Conservation (phyloP, 2,888 invertebrate species). For the Tuta absoluta region DNA sequence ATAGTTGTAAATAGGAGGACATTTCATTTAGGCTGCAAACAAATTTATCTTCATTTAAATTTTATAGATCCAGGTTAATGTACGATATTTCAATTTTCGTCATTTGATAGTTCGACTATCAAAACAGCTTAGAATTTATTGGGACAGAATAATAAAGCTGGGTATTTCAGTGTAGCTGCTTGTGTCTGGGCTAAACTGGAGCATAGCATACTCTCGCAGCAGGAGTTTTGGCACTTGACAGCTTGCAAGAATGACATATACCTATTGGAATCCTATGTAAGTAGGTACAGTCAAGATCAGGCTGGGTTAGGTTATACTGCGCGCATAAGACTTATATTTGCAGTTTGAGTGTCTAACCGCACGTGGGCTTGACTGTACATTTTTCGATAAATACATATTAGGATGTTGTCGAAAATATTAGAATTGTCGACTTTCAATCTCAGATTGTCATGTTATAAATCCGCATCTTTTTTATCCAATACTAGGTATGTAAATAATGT, state of each 20-base stretch:
- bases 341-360: too few species aligned
- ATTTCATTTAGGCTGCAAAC: background rate
- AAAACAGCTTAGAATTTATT: conserved; percentile 7
- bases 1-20: background rate
- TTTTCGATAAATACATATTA: too few species aligned
- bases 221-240: conserved; percentile 39
- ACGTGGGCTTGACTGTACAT: too few species aligned
- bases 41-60: background rate
- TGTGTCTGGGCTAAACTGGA: conserved; percentile 21
- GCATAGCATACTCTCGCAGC: conserved; percentile 43
- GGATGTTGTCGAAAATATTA: too few species aligned
- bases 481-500: too few species aligned
- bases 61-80: background rate
- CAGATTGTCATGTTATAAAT: too few species aligned
- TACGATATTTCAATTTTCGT: conserved; percentile 8
- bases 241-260: conserved; percentile 2
- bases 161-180: background rate
- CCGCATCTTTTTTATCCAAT: too few species aligned
- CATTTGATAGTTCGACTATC: conserved; percentile 14
- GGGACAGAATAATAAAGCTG: background rate
- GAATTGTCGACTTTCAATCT: too few species aligned
- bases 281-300: too few species aligned
- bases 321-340: too few species aligned
- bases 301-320: too few species aligned
- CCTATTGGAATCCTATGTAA: conserved; percentile 10